phyloP scores from a whole-genome alignment of 2,113 vertebrate genomes.

The Ellobius talpinus region DNA sequence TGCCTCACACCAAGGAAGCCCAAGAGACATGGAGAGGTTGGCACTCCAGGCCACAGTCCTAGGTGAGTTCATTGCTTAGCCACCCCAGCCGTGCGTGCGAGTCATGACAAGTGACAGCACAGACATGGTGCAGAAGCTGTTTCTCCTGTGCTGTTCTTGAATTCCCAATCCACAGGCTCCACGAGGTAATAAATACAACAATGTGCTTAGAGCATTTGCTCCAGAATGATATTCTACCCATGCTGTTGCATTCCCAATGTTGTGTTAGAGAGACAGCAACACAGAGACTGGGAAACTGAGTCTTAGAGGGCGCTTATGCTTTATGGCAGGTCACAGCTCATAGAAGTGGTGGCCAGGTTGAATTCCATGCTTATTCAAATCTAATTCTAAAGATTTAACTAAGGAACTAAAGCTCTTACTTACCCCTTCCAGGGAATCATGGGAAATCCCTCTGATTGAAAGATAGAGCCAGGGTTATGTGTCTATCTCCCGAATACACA shows the following conservation, averaged over 20 bases:
- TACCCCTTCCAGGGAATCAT: not conserved
- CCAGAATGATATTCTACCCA: not conserved
- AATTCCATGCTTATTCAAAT: not conserved
- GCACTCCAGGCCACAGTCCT: not conserved
- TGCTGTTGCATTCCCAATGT: not conserved
- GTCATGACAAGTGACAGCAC: not conserved
- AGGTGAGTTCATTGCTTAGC: not conserved
- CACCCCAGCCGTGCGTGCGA: not conserved
- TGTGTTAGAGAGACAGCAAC: not conserved
- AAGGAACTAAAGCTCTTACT: not conserved
- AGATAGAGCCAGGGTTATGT: not conserved
- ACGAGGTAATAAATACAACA: not conserved
- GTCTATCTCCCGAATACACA: not conserved
- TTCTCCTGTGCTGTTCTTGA: not conserved
- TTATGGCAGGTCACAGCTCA: not conserved
- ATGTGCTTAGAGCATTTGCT: not conserved
- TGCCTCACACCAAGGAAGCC: not conserved
- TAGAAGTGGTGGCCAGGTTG: not conserved
- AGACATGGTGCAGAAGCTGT: not conserved
- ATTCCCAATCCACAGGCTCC: not conserved
- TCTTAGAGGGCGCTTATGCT: not conserved
- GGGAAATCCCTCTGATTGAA: not conserved
- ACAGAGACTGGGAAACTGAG: not conserved
- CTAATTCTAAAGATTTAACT: not conserved
- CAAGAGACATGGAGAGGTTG: not conserved